Evolutionary conservation across 2,888 invertebrate genomes (phyloP).

Genomic region (Megalurothrips usitatus): DNA sequence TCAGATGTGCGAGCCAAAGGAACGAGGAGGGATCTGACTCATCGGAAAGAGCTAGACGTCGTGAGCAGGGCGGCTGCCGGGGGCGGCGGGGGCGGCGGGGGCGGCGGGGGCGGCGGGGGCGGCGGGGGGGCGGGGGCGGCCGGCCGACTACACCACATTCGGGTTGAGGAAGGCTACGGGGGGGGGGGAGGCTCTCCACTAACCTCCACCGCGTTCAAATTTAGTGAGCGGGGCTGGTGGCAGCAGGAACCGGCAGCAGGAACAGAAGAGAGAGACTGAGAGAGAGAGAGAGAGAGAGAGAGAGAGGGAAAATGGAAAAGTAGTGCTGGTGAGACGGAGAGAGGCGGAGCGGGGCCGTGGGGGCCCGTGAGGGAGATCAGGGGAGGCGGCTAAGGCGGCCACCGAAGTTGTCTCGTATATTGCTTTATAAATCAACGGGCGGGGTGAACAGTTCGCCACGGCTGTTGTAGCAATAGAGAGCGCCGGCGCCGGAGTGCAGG

Average conservation of each 20-base stretch:
- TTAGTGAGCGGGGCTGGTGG: background rate
- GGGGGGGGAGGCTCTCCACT: background rate
- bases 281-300: background rate
- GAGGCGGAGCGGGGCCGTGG: background rate
- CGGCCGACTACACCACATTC: too few species aligned
- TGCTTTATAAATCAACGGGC: conserved; percentile 20
- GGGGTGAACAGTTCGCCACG: conserved; percentile 8
- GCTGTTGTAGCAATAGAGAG: conserved; percentile 23
- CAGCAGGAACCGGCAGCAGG: background rate
- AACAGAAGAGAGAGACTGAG: background rate
- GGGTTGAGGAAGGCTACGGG: background rate
- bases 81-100: background rate
- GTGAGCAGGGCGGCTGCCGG: background rate
- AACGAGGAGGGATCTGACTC: background rate
- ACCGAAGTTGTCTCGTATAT: conserved; percentile 21
- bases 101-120: too few species aligned
- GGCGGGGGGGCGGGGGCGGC: background rate
- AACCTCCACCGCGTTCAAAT: conserved; percentile 9
- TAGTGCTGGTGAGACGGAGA: background rate
- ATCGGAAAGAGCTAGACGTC: conserved; percentile 14
- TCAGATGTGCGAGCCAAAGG: background rate
- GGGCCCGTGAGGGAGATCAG: background rate
- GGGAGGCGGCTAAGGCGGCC: background rate
- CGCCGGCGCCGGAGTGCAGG: background rate
- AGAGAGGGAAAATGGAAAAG: background rate